These are phyloP conservation scores for Tiliacea citrago DNA, from an alignment of 2,888 invertebrate genomes.

Conservation along the genomic window DNA sequence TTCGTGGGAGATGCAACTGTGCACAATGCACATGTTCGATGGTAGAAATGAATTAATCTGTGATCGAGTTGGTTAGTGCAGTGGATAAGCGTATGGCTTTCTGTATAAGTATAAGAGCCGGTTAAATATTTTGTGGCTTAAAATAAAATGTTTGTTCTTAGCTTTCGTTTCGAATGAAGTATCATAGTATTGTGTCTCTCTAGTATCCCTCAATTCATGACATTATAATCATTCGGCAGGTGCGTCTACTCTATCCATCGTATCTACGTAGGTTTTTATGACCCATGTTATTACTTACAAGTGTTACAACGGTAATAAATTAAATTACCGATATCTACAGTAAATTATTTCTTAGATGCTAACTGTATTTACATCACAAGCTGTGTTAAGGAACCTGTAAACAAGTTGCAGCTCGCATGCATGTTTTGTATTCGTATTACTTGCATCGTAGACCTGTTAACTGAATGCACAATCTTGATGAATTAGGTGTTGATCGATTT, in stretches of 20 bases:
- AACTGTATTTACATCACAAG: constrained; percentile 39
- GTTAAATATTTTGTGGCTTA: not conserved
- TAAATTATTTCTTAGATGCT: constrained; percentile 21
- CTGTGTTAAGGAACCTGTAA: constrained; percentile 17
- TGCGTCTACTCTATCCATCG: not conserved
- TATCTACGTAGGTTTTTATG: not conserved
- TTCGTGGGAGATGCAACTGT: constrained; percentile 50
- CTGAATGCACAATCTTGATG: constrained; percentile 10
- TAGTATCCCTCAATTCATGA: not conserved
- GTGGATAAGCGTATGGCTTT: not conserved
- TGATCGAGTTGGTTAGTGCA: not conserved
- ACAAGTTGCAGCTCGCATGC: constrained; percentile 11
- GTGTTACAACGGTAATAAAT: constrained; percentile 12
- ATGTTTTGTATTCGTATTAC: constrained; percentile 25
- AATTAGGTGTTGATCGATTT: constrained; percentile 10
- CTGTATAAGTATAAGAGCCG: not conserved
- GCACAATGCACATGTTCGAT: constrained; percentile 14
- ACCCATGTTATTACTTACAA: not conserved
- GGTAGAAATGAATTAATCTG: not conserved
- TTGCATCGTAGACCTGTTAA: constrained; percentile 28
- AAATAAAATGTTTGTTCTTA: constrained; percentile 3
- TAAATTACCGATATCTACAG: constrained; percentile 27
- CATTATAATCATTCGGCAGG: not conserved
- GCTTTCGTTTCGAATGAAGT: constrained; percentile 1
- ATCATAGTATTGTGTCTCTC: not conserved